Base-by-base conservation (phyloP, 2,888 invertebrate genomes). In the Escarpia spicata region DNA sequence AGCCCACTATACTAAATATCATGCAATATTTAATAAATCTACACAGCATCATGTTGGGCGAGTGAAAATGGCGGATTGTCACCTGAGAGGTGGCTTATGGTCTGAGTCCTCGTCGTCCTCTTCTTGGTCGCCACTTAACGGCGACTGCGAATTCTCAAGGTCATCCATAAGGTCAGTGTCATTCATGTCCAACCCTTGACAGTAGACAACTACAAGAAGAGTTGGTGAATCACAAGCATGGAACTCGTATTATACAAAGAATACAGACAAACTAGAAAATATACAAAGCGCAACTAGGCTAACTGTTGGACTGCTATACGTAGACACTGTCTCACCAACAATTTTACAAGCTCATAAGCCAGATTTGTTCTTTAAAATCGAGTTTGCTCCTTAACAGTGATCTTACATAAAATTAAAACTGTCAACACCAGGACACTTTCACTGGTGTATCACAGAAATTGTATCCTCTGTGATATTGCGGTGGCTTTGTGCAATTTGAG, bases 81-180 rank as follows among this genome's bases (percentile, higher is more conserved):
- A 96, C 96, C 96, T 96, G 91, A 96, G 95, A n/a, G 96, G 96
- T 45, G 96, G 96, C 93, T 96, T 96, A 26, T 45, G 43, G 75
- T 75, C 75, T 26, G 75, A 75, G 26, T 75, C 75, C 75, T 75
- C 75, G 75, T 75, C 75, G 19, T 75, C 75, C 75, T 75, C 75
- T n/a, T 75, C 75, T 26, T 75, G 75, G n/a, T 75, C 75, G 26
- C 75, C 75, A 75, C 75, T 75, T 75, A 52, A 52, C 3, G 75
- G 75, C 26, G 75, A 75, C 75, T 75, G 75, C 19, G 75, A 75
- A 15, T 15, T 75, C 19, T 75, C 75, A 75, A 75, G 75, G 75
- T 75, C 75, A 6, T 75, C 75, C 6, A 75, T 6, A 75, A 75
- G 75, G 75, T 75, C 75, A 26, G 75, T 26, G 75, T 75, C 75